Percentiles rank a stretch among this genome's conserved stretches.
Evolutionary conservation across 2,888 invertebrate species (phyloP).

Genomic region (Caenorhabditis angaria): DNA sequence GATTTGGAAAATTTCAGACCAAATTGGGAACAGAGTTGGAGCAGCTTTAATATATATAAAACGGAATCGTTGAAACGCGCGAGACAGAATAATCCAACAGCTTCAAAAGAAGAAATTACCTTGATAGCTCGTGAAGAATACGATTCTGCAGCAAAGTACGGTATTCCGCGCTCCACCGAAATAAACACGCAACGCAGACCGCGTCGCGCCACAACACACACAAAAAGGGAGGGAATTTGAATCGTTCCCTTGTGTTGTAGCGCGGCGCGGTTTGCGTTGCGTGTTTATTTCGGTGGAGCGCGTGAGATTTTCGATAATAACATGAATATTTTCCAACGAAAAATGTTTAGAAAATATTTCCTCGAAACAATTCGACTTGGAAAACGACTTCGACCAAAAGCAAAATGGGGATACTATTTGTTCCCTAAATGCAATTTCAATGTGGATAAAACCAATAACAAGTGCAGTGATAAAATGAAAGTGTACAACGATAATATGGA

Average conservation of each 20-base stretch:
- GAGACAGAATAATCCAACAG: constrained; percentile 25
- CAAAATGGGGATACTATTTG: constrained; percentile 57
- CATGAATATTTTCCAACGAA: no score
- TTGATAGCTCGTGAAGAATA: constrained; percentile 31
- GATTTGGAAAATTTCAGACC: constrained; percentile 58
- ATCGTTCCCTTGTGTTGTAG: no score
- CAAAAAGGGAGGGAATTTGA: no score
- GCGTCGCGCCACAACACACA: no score
- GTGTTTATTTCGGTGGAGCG: no score
- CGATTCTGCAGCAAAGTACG: constrained; percentile 19
- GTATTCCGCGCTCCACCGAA: no score
- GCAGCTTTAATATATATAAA: constrained; percentile 34
- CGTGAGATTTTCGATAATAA: no score
- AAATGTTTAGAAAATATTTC: constrained; percentile 42
- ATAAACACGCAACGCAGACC: no score
- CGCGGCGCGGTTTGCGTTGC: no score
- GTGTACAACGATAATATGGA: constrained; percentile 29
- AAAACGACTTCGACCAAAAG: constrained; percentile 45
- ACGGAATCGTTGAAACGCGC: constrained; percentile 26
- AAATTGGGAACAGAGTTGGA: constrained; percentile 51
- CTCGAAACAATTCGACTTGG: constrained; percentile 43
- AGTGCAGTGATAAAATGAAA: constrained; percentile 20
- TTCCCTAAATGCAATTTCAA: constrained; percentile 54
- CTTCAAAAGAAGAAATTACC: no score
- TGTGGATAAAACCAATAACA: no score